phyloP scores from a whole-genome alignment of 2,113 vertebrate genomes.

The Fregata magnificens region DNA sequence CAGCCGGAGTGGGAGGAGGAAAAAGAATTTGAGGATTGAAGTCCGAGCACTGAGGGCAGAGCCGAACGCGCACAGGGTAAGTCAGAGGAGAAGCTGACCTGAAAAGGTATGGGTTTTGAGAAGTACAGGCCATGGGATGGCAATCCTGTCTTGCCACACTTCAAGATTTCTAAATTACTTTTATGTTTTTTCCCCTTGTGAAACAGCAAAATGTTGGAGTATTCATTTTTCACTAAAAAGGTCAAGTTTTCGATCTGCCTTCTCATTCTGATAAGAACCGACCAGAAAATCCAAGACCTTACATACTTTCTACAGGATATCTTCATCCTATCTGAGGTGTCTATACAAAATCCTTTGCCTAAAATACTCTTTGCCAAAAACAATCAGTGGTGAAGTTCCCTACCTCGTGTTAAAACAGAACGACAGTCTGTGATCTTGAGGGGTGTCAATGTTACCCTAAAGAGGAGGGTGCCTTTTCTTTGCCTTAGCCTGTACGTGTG shows the following conservation, averaged over 20 bases:
- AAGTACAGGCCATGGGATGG: background rate
- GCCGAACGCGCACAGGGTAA: background rate
- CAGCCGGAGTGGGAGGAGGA: background rate
- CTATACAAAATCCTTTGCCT: background rate
- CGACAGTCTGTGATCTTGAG: background rate
- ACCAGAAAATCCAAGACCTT: background rate
- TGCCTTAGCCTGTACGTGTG: background rate
- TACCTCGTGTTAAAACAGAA: background rate
- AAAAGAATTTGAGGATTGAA: background rate
- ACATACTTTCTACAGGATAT: background rate
- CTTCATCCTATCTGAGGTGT: background rate
- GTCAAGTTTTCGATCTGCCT: conserved; percentile 16
- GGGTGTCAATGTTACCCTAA: background rate
- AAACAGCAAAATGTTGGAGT: background rate
- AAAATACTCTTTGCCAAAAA: background rate
- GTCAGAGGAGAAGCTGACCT: background rate
- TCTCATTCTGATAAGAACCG: background rate
- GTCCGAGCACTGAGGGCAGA: background rate
- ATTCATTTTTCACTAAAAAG: conserved; percentile 40
- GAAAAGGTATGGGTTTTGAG: fast-evolving
- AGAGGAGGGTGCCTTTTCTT: background rate
- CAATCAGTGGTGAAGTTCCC: background rate
- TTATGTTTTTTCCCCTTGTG: background rate
- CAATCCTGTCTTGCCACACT: background rate
- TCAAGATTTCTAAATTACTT: background rate